Base-by-base conservation (phyloP, 2,113 vertebrate species). In the Triplophysa siluroides region DNA sequence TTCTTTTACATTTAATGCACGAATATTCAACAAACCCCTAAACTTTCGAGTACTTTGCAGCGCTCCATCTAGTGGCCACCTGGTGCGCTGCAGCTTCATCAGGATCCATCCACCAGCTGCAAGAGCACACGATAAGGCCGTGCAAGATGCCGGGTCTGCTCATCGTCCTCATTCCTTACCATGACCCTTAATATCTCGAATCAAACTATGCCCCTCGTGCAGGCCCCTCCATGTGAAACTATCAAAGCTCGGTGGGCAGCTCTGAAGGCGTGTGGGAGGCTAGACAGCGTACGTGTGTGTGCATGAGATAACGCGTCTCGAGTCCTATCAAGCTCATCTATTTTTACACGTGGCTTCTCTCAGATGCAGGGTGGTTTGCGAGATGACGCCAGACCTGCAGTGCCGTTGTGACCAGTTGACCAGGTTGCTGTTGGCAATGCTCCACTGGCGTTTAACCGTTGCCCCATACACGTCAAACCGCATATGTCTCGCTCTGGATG, bases 51-150 rank as follows among this genome's bases (percentile, higher is more conserved):
- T 58, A 21, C n/a, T 16, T 9, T n/a, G 19, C 60, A 62, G 21
- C 73, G 87, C 86, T 91, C 90, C 92, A 90, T 80, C 92, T 92
- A 84, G 89, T 92, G 92, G 89, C 89, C 33, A 8, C 21, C 18
- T 72, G 52, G 33, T 13, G 74, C 38, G 92, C 82, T 91, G 81
- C 90, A 88, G 56, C 52, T 16, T 13, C 65, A 83, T 78, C 58
- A 63, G 21, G 16, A 54, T 58, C 10, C 61, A 77, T 29, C 7
- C 14, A 64, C 26, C n/a, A 33, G 4, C 19, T 68, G 10, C 61
- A n/a, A 65, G 24, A 38, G 18, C 10, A 54, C 26, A 38, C n/a
- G 7, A 3, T 18, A 63, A 47, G 13, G 38, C 13, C 14, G 21
- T 16, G 24, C 2, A 71, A 54, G 23, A 52, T 11, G 9, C 1